These are phyloP conservation scores for Mastigias papua DNA, from an alignment of 30 jellyfish, hydroid and myxozoan genomes.

Conservation along the genomic window DNA sequence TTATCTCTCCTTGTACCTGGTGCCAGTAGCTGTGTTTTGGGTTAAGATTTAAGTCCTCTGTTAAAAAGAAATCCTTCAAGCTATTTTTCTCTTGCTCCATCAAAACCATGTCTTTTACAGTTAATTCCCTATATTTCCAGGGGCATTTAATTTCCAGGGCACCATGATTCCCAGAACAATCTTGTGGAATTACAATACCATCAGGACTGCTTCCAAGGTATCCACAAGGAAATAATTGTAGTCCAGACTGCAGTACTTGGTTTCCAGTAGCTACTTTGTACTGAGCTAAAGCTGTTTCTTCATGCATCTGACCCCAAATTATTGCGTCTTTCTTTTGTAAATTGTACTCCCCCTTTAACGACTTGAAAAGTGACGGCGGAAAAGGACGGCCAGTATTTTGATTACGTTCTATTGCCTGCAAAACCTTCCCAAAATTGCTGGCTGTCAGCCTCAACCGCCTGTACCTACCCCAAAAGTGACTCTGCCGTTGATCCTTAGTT, in stretches of 20 bases:
- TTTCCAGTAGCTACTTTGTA: slow-evolving; percentile 38
- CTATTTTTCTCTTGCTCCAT: slow-evolving; percentile 3
- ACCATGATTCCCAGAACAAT: slow-evolving; percentile 7
- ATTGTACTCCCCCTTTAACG: slow-evolving; percentile 6
- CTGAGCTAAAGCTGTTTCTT: slow-evolving; percentile 25
- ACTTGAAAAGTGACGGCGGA: slow-evolving; percentile 46
- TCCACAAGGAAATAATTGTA: slow-evolving; percentile 52
- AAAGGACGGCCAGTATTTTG: slow-evolving; percentile 47
- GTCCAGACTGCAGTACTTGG: slow-evolving; percentile 29
- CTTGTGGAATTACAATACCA: slow-evolving; percentile 22
- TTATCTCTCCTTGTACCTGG: slow-evolving; percentile 43
- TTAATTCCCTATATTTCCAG: slow-evolving; percentile 22
- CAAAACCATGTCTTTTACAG: slow-evolving; percentile 26
- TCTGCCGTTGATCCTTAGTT: not conserved
- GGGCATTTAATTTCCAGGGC: slow-evolving; percentile 20
- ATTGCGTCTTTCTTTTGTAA: slow-evolving; percentile 24
- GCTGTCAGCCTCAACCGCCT: slow-evolving; percentile 19
- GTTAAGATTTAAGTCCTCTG: slow-evolving; percentile 8
- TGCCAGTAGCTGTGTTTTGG: slow-evolving; percentile 43
- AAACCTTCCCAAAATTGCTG: slow-evolving; percentile 23
- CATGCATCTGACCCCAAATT: slow-evolving; percentile 55
- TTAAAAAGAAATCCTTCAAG: not conserved
- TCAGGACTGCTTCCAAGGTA: slow-evolving; percentile 52
- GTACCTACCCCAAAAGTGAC: slow-evolving; percentile 3
- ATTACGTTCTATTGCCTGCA: slow-evolving; percentile 10